phyloP scores from a whole-genome alignment of 2,888 invertebrate species.

The Orthonevra nobilis region DNA sequence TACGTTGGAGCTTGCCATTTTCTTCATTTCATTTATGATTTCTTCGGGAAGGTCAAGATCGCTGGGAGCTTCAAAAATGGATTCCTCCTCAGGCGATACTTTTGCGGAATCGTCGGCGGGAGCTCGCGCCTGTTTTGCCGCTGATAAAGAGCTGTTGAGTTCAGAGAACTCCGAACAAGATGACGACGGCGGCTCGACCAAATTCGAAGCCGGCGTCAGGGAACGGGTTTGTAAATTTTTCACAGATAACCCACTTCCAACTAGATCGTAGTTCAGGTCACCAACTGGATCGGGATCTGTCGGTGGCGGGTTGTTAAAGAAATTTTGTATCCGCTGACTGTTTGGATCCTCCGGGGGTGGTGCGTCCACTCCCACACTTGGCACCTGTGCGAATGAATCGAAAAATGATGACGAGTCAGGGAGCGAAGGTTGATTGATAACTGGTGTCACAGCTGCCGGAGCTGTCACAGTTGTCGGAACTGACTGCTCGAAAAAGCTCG shows the following conservation, averaged over 20 bases:
- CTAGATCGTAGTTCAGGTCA: slow-evolving; percentile 78
- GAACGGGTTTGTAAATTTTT: slow-evolving; percentile 75
- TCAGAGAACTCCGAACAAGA: slow-evolving; percentile 79
- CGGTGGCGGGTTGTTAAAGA: slow-evolving; percentile 79
- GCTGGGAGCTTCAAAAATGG: slow-evolving; percentile 55
- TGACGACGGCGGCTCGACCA: slow-evolving; percentile 79
- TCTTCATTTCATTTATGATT: slow-evolving; percentile 75
- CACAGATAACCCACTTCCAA: slow-evolving; percentile 76
- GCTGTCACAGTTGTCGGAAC: slow-evolving; percentile 16
- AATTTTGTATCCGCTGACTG: slow-evolving; percentile 78
- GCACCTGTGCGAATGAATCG: slow-evolving; percentile 72
- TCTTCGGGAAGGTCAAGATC: slow-evolving; percentile 77
- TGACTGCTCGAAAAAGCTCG: slow-evolving; percentile 72
- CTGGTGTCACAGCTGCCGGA: slow-evolving; percentile 26
- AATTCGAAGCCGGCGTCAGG: slow-evolving; percentile 77
- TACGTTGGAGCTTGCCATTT: slow-evolving; percentile 75
- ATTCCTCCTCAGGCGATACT: slow-evolving; percentile 60
- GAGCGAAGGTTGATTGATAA: slow-evolving; percentile 49
- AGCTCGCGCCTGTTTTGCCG: slow-evolving; percentile 52
- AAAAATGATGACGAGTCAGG: slow-evolving; percentile 73
- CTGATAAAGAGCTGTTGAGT: slow-evolving; percentile 71
- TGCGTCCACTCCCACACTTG: slow-evolving; percentile 37
- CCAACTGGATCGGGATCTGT: slow-evolving; percentile 76
- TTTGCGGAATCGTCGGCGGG: slow-evolving; percentile 61
- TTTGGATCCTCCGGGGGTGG: slow-evolving; percentile 64